Conservation (phyloP, 2,888 invertebrate genomes). For the Eupithecia tripunctaria region DNA sequence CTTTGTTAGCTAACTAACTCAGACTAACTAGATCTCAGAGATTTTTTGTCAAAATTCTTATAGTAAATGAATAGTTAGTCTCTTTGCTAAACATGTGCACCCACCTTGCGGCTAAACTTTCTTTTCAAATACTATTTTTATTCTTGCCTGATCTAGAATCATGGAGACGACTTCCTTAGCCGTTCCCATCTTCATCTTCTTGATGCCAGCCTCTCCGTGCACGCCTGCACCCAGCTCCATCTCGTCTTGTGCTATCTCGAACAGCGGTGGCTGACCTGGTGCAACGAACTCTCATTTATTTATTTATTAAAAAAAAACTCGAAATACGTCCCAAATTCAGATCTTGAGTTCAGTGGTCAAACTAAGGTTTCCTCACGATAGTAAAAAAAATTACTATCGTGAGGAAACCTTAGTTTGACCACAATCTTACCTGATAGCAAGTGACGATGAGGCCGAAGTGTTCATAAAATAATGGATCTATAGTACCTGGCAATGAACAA, state of each 20-base stretch:
- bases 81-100: not conserved
- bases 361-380: too few relatives aligned
- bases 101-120: not conserved
- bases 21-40: too few relatives aligned
- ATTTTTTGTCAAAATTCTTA: too few relatives aligned
- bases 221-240: constrained; percentile 87
- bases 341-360: too few relatives aligned
- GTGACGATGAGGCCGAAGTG: too few relatives aligned
- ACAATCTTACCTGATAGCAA: too few relatives aligned
- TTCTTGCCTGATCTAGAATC: constrained; percentile 75
- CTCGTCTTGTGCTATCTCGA: constrained; percentile 85
- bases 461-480: too few relatives aligned
- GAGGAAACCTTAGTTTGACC: too few relatives aligned
- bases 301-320: not conserved
- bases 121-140: not conserved
- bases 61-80: too few relatives aligned
- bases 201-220: constrained; percentile 83
- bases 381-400: too few relatives aligned
- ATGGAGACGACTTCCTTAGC: constrained; percentile 77
- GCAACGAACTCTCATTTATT: not conserved
- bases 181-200: constrained; percentile 71
- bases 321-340: too few relatives aligned
- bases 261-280: constrained; percentile 84
- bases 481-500: constrained; percentile 86
- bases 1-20: too few relatives aligned